A percentile compares a stretch with the other conserved stretches of the same genome.
phyloP scores from a whole-genome alignment of 2,113 vertebrate genomes.

The Cephalopholis sonnerati region DNA sequence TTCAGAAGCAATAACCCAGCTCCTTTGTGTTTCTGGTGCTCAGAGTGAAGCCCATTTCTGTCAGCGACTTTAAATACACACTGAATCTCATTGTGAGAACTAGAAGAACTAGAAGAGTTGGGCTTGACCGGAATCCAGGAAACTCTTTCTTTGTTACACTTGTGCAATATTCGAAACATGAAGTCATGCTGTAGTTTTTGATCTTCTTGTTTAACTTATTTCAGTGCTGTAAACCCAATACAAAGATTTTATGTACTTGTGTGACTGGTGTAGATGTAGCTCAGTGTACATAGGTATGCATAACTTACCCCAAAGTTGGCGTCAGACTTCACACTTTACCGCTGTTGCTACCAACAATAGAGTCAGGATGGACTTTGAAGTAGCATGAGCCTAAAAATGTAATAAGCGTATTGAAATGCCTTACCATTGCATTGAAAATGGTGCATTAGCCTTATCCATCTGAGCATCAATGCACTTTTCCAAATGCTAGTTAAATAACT shows the following conservation, averaged over 20 bases:
- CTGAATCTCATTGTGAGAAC: slow-evolving; percentile 15
- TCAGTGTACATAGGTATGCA: slow-evolving; percentile 14
- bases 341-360: slow-evolving; percentile 31
- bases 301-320: slow-evolving; percentile 12
- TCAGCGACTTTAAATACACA: slow-evolving; percentile 27
- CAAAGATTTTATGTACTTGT: slow-evolving; percentile 28
- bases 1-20: slow-evolving; percentile 64
- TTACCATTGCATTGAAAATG: slow-evolving; percentile 56
- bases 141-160: slow-evolving; percentile 33
- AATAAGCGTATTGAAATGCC: slow-evolving; percentile 55
- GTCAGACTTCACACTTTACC: slow-evolving; percentile 14
- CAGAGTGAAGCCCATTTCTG: slow-evolving; percentile 23
- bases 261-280: slow-evolving; percentile 48
- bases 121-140: neutral
- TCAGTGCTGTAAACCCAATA: slow-evolving; percentile 58
- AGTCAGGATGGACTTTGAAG: slow-evolving; percentile 41
- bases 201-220: slow-evolving; percentile 55
- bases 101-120: neutral
- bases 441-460: slow-evolving; percentile 56
- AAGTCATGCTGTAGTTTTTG: slow-evolving; percentile 59
- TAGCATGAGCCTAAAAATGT: slow-evolving; percentile 37
- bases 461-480: slow-evolving; percentile 54
- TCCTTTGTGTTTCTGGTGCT: slow-evolving; percentile 26
- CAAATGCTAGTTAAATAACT: slow-evolving; percentile 64
- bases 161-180: slow-evolving; percentile 64